Evolutionary conservation across 2,888 invertebrate genomes (phyloP), one percentile per base, ranked within the genome.

Genomic region (Himalopsyche tibetana): DNA sequence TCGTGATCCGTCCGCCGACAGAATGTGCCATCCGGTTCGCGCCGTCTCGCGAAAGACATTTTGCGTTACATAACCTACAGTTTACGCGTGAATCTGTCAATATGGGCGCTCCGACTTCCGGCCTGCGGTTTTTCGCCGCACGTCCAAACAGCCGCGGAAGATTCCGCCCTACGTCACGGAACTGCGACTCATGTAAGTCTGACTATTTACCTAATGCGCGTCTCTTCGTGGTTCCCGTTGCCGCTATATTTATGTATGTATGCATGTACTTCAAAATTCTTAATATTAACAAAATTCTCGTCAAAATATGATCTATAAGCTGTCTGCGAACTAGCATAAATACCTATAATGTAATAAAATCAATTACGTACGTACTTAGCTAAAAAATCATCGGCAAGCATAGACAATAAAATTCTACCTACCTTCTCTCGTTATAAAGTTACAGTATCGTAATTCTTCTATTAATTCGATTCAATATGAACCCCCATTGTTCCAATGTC

Each of bases 1-100:
- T 87, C 87, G 86, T 84, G 88, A 82, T 83, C 85, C 63, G 88
- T 84, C 81, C 81, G 82, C 83, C 83, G 82, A 56, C 63, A 82
- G 45, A 82, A 55, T 38, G 85, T 80, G 74, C 86, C 55, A 56
- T n/a, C 79, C 82, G 45, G 42, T 55, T 82, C 84, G 51, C 55
- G 42, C 69, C 51, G 80, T 42, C 82, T 83, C 74, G 55, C 79
- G 55, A 79, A 84, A 79, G 80, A 84, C 55, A 55, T 55, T 74
- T 74, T 55, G 84, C 63, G 69, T 84, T 84, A 84, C 84, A 84
- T 84, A 84, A 84, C 82, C 81, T 69, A 69, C 82, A 40, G 55
- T 55, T 55, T 38, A 82, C 82, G 82, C 79, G 84, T 80, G 38
- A 74, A 74, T 74, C 38, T 74, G 74, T 74, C 74, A 74, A 74